Evolutionary conservation across 2,113 vertebrate genomes (phyloP), one percentile per base, ranked within the genome.

Genomic region (Chaetops frenatus): DNA sequence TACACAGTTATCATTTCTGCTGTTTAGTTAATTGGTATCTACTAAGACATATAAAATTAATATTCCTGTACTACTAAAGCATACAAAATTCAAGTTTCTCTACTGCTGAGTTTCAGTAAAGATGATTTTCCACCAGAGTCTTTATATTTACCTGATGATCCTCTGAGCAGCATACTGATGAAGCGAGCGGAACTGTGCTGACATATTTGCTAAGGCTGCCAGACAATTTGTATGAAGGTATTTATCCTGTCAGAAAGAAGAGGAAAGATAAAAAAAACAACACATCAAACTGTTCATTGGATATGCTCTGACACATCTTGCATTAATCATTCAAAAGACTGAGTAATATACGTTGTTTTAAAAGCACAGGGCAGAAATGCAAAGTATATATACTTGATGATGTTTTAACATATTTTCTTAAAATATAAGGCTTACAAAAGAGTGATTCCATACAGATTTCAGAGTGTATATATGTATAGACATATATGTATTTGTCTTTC

Each of bases 191-290:
- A 99, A 99, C 98, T 99, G 99, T 6, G 99, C 98, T 0, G 99
- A 99, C 99, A 99, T 99, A 91, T 99, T 99, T 47, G 99, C 99
- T 57, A 99, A 98, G 14, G 99, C 99, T 62, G 99, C 99, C 96
- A 99, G 95, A 92, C 99, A 99, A 88, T 99, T 99, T 51, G 99
- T 99, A 85, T 99, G 99, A 65, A 99, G 99, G 96, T 99, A 99
- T 95, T 99, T 99, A 97, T 99, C 99, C 99, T 99, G 97, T 48
- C 47, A 91, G 95, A 78, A 96, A 97, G 33, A 23, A 67, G 72
- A 47, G 91, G 40, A 82, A 89, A 90, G 23, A 25, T 89, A 38
- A 72, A 79, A 76, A 87, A 42, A 69, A 15, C 57, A 61, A 69
- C 72, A 40, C 25, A 81, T 92, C 65, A 93, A 45, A 77, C 31